Conservation (phyloP, 2,797 vertebrate species). For the Cottoperca gobio region DNA sequence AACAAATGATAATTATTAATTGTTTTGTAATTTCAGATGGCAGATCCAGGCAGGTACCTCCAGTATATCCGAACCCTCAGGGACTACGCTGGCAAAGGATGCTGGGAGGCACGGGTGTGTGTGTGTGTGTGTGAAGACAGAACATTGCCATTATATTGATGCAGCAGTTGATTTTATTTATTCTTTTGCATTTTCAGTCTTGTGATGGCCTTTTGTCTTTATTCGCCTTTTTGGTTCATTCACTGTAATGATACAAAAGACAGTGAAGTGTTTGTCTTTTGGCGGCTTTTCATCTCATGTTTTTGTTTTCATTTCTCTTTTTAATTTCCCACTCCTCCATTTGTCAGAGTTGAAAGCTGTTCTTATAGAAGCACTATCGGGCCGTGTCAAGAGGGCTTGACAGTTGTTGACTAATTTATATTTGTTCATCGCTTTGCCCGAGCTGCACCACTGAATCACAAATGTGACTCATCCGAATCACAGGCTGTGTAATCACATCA, state of each 20-base stretch:
- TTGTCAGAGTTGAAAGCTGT: slow-evolving; percentile 16
- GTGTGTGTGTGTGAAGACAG: not conserved
- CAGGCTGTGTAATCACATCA: slow-evolving; percentile 22
- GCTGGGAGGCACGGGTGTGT: slow-evolving; percentile 97
- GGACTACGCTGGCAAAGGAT: slow-evolving; percentile 94
- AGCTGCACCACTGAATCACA: slow-evolving; percentile 18
- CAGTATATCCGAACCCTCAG: slow-evolving; percentile 93
- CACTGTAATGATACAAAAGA: slow-evolving; percentile 12
- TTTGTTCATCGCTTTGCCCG: not conserved
- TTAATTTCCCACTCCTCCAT: slow-evolving; percentile 15
- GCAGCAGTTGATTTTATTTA: not conserved
- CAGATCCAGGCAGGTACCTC: slow-evolving; percentile 93
- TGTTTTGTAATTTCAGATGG: slow-evolving; percentile 80
- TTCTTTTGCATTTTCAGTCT: not conserved
- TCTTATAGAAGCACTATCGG: slow-evolving; percentile 12
- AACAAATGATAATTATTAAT: not conserved
- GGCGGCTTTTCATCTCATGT: slow-evolving; percentile 20
- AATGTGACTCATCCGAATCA: slow-evolving; percentile 44
- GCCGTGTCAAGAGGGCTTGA: slow-evolving; percentile 37
- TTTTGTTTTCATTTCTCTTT: slow-evolving; percentile 29
- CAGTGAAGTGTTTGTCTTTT: slow-evolving; percentile 7
- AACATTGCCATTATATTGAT: not conserved
- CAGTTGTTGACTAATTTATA: slow-evolving; percentile 14
- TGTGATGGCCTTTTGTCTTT: slow-evolving; percentile 1
- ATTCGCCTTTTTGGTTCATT: not conserved